A percentile compares a stretch with the other conserved stretches of the same genome.
Conservation (phyloP, 1,140 invertebrate species). For the Eurytemora carolleeae region DNA sequence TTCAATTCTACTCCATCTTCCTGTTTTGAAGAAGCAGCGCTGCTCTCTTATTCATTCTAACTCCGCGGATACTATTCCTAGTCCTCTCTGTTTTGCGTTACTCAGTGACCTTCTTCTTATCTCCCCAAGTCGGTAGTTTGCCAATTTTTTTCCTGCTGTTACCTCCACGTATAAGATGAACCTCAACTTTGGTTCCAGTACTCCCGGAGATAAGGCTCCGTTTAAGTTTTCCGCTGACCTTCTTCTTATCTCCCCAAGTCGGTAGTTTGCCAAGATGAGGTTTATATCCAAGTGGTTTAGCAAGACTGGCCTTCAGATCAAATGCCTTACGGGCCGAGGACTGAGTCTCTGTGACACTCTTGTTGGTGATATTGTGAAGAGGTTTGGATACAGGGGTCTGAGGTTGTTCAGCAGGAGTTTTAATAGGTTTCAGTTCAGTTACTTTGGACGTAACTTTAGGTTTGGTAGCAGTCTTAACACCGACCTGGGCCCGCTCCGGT, state of each 20-base stretch:
- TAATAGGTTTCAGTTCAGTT: not conserved
- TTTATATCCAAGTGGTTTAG: conserved; percentile 7
- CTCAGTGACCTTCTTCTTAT: not conserved
- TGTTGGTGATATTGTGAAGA: not conserved
- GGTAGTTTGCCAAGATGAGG: conserved; percentile 10
- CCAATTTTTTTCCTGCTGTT: too few relatives aligned
- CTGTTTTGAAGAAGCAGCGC: conserved; percentile 8
- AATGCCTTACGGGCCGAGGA: conserved; percentile 2
- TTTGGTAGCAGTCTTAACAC: not conserved
- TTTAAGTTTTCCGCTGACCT: too few relatives aligned
- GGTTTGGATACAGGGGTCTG: not conserved
- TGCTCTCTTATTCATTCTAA: conserved; percentile 12
- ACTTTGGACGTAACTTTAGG: not conserved
- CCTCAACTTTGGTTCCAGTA: too few relatives aligned
- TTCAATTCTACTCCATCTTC: too few relatives aligned
- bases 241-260: conserved; percentile 7
- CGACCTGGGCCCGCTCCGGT: not conserved
- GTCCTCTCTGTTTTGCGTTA: not conserved
- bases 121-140: too few relatives aligned
- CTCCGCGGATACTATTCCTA: conserved; percentile 4
- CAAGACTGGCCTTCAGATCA: conserved; percentile 9
- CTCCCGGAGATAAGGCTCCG: too few relatives aligned
- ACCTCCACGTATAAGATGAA: too few relatives aligned
- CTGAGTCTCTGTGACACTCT: not conserved
- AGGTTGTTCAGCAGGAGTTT: too few relatives aligned